Base-by-base conservation (phyloP, 2,797 vertebrate genomes). In the Gymnoscopelus braueri region DNA sequence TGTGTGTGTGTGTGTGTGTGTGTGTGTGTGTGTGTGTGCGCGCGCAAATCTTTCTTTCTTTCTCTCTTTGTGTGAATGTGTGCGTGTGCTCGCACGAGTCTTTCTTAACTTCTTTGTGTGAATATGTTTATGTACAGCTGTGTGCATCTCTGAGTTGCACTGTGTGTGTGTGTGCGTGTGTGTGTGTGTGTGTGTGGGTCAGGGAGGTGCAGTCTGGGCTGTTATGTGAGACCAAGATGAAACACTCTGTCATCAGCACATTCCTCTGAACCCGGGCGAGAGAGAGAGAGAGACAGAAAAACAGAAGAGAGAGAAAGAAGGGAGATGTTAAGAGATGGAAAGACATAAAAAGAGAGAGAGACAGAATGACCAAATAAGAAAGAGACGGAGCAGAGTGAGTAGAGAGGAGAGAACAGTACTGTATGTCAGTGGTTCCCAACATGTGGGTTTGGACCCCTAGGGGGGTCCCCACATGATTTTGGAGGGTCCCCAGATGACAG, bases 231-330 rank as follows among this genome's bases (percentile, higher is more conserved):
- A 90, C 85, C 69, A 68, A 84, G 83, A 91, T 82, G 81, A 86
- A 90, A 87, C 81, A 88, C 52, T 85, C 80, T 85, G 80, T 67
- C 91, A 91, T 94, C 92, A 93, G 92, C 91, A 93, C 92, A 94
- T 94, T 94, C 92, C 91, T 83, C 53, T 71, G 75, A 86, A 69
- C 84, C 86, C 87, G 62, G 74, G 83, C 5, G 19, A 56, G 23
- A 56, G 4, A 56, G 4, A 26, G 4, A 56, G 19, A 29, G 23
- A 26, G 23, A 26, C 24, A 48, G 35, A 59, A 9, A 69, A 3
- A 68, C 11, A 58, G 48, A 60, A 71, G 54, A 69, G n/a, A 63
- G 44, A 72, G 13, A 19, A 19, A 19, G 19, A 19, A 19, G 19
- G 19, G 19, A 19, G 19, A 19, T 19, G 19, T 19, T 19, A 19